Base-by-base conservation (phyloP, 2,888 invertebrate species). In the Drosophila picticornis region DNA sequence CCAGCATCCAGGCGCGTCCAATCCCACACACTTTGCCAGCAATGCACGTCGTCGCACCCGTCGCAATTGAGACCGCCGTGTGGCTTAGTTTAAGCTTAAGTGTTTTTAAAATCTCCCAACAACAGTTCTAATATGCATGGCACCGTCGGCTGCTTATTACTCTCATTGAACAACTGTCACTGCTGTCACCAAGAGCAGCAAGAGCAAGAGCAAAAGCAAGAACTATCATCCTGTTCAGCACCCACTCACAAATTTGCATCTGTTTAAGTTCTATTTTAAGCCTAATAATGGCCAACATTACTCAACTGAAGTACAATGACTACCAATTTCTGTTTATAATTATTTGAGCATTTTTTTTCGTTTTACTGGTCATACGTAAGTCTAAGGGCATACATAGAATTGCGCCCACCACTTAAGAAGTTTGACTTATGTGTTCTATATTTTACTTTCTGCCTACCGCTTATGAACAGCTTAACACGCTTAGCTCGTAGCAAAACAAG, bases 1-100 rank as follows among this genome's bases (percentile, higher is more conserved):
- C 4, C 93, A 93, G 76, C 92, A 93, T 90, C 93, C 91, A 22
- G 91, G 92, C 40, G 85, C 85, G 51, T 81, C 91, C 51, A 91
- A 88, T 80, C 65, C 84, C 63, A 72, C 90, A 61, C 83, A 87
- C 27, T 92, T 90, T 77, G 77, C 92, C 27, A 86, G 84, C 46
- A 84, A 92, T 59, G 75, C 92, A 50, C 90, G 93, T 59, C 87
- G 92, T 70, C 93, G 93, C 52, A 81, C 92, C 53, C 92, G 92
- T 53, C 92, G 93, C 70, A 93, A 93, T 79, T 93, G 75, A 91
- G 68, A 36, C 51, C 46, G 53, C 9, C 43, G 31, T 57, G 57
- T 40, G 53, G 63, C 31, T 27, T 80, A 80, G 52, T 27, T 32
- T 76, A 76, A 48, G 72, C 68, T 71, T 79, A 83, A 81, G 75